Base-by-base conservation (phyloP, 1,140 invertebrate genomes). In the Portunus trituberculatus region DNA sequence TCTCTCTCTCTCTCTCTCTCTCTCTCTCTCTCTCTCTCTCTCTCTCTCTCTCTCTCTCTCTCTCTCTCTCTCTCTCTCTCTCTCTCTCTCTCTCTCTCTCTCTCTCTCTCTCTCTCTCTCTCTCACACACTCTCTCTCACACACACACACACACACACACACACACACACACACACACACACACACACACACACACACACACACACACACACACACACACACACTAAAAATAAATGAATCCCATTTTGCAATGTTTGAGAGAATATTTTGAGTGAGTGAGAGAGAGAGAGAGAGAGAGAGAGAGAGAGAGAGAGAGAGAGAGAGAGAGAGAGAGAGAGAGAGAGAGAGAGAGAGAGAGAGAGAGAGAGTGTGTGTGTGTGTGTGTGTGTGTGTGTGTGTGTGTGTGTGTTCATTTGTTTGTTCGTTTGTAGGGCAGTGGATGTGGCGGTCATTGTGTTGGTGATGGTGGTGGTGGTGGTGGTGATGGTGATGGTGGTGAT, bases 1-100 rank as follows among this genome's bases (percentile, higher is more conserved):
- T 87, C 84, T 87, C 84, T 87, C 84, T 87, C 86, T 88, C 86
- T 87, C 84, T 87, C 84, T 87, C 84, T 87, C 84, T 87, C 84
- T 87, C 84, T 87, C 84, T 87, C 84, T 87, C 84, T 87, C 84
- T 87, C 84, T 87, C 84, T 87, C 84, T 87, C 84, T 87, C 84
- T 87, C 84, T 87, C 84, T 87, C 84, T 86, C 84, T 87, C 84
- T 87, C 84, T 87, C 84, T 87, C 84, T 87, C 84, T 87, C 84
- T 87, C 28, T 88, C 86, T 39, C 4, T 32, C 86, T 25, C 29
- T 88, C 46, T 88, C 31, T 32, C 84, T 87, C 84, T 28, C 29
- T 10, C 8, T 59, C 52, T 59, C 52, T 59, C 52, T 59, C 52
- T 59, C 52, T 59, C 52, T 59, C 52, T 59, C 52, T 59, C 52